Evolutionary conservation across 2,797 vertebrate genomes (phyloP).

Genomic region (Oreochromis grahami): DNA sequence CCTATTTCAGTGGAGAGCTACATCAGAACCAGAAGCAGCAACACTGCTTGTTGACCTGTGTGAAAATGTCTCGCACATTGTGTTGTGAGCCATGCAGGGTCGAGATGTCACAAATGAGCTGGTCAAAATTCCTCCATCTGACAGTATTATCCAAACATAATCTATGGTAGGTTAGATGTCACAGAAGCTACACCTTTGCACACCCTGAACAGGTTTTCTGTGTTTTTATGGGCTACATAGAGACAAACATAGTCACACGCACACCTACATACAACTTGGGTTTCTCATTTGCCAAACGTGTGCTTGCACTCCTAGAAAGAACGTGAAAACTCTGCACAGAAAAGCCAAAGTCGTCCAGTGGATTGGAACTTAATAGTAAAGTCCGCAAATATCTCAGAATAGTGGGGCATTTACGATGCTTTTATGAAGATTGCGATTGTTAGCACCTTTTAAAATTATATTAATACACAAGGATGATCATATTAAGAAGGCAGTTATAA

Average conservation of each 20-base stretch:
- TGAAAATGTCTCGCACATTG: neutral
- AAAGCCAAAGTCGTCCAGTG: neutral
- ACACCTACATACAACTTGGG: neutral
- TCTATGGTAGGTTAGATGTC: neutral
- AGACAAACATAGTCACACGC: neutral
- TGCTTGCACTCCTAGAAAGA: neutral
- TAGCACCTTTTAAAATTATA: neutral
- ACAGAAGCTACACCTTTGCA: neutral
- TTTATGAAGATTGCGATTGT: neutral
- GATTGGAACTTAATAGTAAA: neutral
- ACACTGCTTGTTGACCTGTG: neutral
- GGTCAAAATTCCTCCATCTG: neutral
- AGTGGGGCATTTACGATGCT: neutral
- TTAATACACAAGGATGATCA: rapidly evolving
- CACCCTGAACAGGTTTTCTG: neutral
- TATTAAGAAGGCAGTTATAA: neutral
- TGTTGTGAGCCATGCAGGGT: neutral
- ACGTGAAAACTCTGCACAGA: neutral
- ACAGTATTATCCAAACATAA: neutral
- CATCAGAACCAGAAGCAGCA: neutral
- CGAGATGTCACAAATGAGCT: neutral
- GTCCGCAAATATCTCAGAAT: rapidly evolving
- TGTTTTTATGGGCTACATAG: neutral
- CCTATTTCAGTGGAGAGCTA: neutral
- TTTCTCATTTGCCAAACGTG: neutral